These are phyloP conservation scores for Nannoperca obscura DNA, from an alignment of 2,797 vertebrate species.

Conservation along the genomic window DNA sequence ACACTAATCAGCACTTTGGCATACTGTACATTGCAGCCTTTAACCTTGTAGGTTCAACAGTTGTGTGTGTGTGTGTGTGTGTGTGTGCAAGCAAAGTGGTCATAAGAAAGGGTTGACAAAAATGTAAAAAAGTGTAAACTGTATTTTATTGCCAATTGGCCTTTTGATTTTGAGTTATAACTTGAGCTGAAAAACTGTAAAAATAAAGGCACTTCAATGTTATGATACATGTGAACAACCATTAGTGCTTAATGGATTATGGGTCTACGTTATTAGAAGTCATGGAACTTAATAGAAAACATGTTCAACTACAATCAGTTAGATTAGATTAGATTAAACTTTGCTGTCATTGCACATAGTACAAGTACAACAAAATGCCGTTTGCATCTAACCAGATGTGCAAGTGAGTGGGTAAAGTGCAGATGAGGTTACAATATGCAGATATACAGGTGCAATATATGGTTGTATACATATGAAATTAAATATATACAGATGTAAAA, in stretches of 20 bases:
- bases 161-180: not conserved
- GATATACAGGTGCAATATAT: too few relatives aligned
- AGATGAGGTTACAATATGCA: too few relatives aligned
- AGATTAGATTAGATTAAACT: not conserved
- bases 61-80: not conserved
- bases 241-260: not conserved
- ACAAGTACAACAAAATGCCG: too few relatives aligned
- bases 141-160: not conserved
- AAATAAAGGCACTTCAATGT: not conserved
- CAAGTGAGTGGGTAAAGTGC: too few relatives aligned
- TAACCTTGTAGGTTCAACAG: constrained; percentile 14
- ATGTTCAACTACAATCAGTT: not conserved
- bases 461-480: too few relatives aligned
- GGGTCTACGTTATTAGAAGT: not conserved
- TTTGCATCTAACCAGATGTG: too few relatives aligned
- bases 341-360: too few relatives aligned
- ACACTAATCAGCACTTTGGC: constrained; percentile 10
- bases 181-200: not conserved
- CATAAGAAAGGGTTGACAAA: constrained; percentile 8
- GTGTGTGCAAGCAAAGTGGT: constrained; percentile 4
- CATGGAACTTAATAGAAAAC: not conserved
- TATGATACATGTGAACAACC: not conserved
- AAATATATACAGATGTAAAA: too few relatives aligned
- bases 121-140: not conserved
- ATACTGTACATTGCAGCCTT: not conserved